Evolutionary conservation across 2,113 vertebrate species (phyloP).

Genomic region (Todiramphus chloris): DNA sequence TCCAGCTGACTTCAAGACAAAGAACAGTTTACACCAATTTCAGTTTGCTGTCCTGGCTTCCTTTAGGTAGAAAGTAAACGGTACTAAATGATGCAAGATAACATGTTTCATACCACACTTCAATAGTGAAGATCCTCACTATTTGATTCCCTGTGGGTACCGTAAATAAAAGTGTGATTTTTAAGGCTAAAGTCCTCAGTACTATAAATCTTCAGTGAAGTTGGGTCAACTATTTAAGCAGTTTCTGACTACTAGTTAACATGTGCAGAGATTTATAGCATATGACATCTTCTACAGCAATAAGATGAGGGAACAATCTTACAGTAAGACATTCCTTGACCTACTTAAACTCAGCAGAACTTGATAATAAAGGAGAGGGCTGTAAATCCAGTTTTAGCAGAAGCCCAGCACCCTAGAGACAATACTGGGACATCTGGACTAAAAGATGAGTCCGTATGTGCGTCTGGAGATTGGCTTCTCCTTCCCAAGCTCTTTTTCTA

Average conservation of each 20-base stretch:
- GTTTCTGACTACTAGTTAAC: slow-evolving; percentile 22
- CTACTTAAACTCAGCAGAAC: slow-evolving; percentile 5
- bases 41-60: background rate
- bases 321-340: slow-evolving; percentile 28
- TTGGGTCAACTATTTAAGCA: slow-evolving; percentile 22
- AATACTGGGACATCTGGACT: background rate
- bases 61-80: background rate
- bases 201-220: background rate
- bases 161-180: background rate
- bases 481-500: background rate
- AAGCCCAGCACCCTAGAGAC: background rate
- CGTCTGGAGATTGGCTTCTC: background rate
- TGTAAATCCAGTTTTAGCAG: background rate
- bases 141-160: background rate
- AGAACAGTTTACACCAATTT: background rate
- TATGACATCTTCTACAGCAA: background rate
- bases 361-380: background rate
- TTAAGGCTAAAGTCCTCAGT: slow-evolving; percentile 60
- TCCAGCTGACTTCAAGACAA: background rate
- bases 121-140: background rate
- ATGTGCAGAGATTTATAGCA: slow-evolving; percentile 16
- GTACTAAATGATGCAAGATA: background rate
- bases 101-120: background rate
- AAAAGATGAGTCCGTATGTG: background rate
- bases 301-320: slow-evolving; percentile 10